These are phyloP conservation scores for Dendroctonus ponderosae DNA, from an alignment of 1,140 invertebrate species.

Conservation along the genomic window DNA sequence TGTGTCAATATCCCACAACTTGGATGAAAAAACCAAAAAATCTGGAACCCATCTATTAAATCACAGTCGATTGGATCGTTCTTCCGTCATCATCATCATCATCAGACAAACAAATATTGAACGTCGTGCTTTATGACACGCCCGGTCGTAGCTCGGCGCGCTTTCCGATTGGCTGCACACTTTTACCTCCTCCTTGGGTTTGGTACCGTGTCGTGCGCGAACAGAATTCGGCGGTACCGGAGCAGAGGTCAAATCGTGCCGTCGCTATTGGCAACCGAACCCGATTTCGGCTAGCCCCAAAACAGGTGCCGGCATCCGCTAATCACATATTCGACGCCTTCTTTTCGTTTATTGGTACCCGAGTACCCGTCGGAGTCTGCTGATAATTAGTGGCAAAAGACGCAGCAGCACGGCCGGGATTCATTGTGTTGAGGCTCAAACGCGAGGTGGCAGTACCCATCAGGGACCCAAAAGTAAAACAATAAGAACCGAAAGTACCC, in stretches of 20 bases:
- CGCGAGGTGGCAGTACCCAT: too few relatives aligned
- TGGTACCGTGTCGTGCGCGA: constrained; percentile 21
- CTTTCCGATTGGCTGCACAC: constrained; percentile 26
- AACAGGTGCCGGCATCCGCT: not conserved
- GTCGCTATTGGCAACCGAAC: constrained; percentile 21
- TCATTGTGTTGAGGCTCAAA: too few relatives aligned
- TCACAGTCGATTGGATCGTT: too few relatives aligned
- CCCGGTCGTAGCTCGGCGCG: constrained; percentile 11
- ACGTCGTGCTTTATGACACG: constrained; percentile 32
- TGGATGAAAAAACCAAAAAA: too few relatives aligned
- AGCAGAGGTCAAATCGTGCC: constrained; percentile 25
- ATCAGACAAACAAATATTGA: constrained; percentile 15
- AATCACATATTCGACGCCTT: constrained; percentile 1
- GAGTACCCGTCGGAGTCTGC: too few relatives aligned
- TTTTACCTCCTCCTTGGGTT: constrained; percentile 33
- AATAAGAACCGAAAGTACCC: constrained; percentile 1
- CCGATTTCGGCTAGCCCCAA: constrained; percentile 18
- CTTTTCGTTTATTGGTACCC: not conserved
- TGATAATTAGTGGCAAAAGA: too few relatives aligned
- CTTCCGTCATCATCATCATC: too few relatives aligned
- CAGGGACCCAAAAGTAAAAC: not conserved
- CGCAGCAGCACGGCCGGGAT: too few relatives aligned
- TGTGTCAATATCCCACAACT: too few relatives aligned
- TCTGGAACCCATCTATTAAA: too few relatives aligned
- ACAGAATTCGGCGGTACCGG: constrained; percentile 31